phyloP scores from a whole-genome alignment of 1,140 invertebrate species.

The Lucilia sericata region DNA sequence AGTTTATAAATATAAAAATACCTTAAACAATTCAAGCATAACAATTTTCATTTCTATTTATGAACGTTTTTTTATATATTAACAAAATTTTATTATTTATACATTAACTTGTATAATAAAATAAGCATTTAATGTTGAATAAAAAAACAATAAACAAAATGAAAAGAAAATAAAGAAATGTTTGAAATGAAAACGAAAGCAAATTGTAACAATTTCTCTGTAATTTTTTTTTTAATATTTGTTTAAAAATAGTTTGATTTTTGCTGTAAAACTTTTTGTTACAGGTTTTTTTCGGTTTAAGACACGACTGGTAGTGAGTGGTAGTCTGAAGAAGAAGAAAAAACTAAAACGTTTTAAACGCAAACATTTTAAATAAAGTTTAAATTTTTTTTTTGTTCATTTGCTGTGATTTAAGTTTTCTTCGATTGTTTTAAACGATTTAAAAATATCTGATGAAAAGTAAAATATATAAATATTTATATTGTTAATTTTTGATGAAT shows the following conservation, averaged over 20 bases:
- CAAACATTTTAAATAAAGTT: not conserved
- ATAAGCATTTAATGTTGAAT: no score
- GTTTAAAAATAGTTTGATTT: no score
- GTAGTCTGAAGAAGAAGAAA: not conserved
- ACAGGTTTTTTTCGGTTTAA: not conserved
- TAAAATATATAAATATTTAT: not conserved
- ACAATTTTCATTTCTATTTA: no score
- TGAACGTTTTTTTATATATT: no score
- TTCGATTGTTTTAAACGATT: not conserved
- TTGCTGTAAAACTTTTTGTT: no score
- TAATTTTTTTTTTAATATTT: not conserved
- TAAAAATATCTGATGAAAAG: not conserved
- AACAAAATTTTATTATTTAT: no score
- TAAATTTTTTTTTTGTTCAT: not conserved
- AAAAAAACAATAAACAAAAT: no score
- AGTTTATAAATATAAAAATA: no score
- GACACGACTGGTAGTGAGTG: not conserved
- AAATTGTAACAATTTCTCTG: constrained; percentile 1
- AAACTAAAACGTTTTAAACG: not conserved
- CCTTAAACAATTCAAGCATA: no score
- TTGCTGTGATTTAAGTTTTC: not conserved
- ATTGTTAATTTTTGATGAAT: not conserved
- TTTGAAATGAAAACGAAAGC: not conserved
- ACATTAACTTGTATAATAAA: no score
- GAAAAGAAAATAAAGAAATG: no score